A percentile compares a stretch with the other conserved stretches of the same genome.
Conservation (phyloP, 2,888 invertebrate genomes). For the Lysandra coridon region DNA sequence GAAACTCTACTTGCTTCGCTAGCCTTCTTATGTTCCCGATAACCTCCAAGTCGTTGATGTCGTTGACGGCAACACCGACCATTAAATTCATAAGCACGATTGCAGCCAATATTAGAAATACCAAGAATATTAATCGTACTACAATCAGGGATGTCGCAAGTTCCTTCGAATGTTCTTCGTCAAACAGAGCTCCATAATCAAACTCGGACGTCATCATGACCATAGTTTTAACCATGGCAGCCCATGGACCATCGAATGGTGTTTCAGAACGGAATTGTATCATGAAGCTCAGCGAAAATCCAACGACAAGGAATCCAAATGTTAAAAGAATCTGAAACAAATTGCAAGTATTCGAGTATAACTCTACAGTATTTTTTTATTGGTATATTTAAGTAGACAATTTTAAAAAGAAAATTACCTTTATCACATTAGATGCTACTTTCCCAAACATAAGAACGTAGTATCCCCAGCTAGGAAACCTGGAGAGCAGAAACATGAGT, state of each 20-base stretch:
- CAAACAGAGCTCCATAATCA: slow-evolving; percentile 75
- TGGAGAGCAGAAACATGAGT: slow-evolving; percentile 78
- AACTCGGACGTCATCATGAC: slow-evolving; percentile 83
- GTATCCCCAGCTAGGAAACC: slow-evolving; percentile 80
- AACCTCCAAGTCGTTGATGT: slow-evolving; percentile 78
- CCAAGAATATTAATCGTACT: slow-evolving; percentile 73
- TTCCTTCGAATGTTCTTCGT: slow-evolving; percentile 62
- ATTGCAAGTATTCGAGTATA: background rate
- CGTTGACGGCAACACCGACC: slow-evolving; percentile 81
- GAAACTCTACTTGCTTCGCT: slow-evolving; percentile 79
- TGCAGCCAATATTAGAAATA: slow-evolving; percentile 77
- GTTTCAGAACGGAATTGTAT: slow-evolving; percentile 75
- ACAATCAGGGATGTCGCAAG: slow-evolving; percentile 65
- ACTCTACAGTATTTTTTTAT: background rate
- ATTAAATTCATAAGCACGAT: slow-evolving; percentile 82
- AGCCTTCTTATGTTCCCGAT: slow-evolving; percentile 78
- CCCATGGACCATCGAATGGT: slow-evolving; percentile 76
- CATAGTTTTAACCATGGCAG: slow-evolving; percentile 77
- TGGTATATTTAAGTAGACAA: background rate
- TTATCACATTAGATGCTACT: slow-evolving; percentile 78
- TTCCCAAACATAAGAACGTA: slow-evolving; percentile 83
- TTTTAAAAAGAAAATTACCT: slow-evolving; percentile 53
- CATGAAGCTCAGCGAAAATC: slow-evolving; percentile 79
- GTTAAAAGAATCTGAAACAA: slow-evolving; percentile 73
- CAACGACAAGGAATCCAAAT: slow-evolving; percentile 74